Evolutionary conservation across 2,797 vertebrate genomes (phyloP).

Genomic region (Odontamblyopus rebecca): DNA sequence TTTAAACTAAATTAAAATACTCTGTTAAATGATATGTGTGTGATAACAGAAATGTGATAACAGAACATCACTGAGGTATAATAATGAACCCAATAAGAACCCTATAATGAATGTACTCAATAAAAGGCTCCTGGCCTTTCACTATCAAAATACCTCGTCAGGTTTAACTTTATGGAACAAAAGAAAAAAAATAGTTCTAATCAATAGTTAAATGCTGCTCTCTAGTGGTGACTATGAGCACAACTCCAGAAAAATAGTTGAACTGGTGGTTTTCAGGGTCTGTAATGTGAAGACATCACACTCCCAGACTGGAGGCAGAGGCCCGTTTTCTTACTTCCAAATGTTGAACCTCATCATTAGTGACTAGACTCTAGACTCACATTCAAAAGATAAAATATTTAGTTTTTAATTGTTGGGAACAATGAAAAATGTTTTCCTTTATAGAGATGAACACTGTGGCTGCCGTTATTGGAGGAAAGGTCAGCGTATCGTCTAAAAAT

Average conservation of each 20-base stretch:
- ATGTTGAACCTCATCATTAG: too few relatives aligned
- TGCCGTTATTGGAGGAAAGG: too few relatives aligned
- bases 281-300: background rate
- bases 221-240: background rate
- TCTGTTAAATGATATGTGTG: too few relatives aligned
- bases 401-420: too few relatives aligned
- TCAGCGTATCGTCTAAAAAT: too few relatives aligned
- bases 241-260: background rate
- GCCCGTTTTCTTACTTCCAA: too few relatives aligned
- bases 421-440: too few relatives aligned
- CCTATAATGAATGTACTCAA: background rate
- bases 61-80: background rate
- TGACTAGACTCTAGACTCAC: too few relatives aligned
- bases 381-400: too few relatives aligned
- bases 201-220: background rate
- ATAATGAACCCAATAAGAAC: background rate
- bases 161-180: background rate
- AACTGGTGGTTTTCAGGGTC: background rate
- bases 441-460: too few relatives aligned
- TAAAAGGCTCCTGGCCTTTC: background rate
- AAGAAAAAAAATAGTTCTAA: fast-evolving
- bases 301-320: too few relatives aligned
- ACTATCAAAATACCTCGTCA: slow-evolving; percentile 33
- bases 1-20: too few relatives aligned
- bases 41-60: background rate